Base-by-base conservation (phyloP, 2,888 invertebrate species). In the Chrysolina oricalcia region DNA sequence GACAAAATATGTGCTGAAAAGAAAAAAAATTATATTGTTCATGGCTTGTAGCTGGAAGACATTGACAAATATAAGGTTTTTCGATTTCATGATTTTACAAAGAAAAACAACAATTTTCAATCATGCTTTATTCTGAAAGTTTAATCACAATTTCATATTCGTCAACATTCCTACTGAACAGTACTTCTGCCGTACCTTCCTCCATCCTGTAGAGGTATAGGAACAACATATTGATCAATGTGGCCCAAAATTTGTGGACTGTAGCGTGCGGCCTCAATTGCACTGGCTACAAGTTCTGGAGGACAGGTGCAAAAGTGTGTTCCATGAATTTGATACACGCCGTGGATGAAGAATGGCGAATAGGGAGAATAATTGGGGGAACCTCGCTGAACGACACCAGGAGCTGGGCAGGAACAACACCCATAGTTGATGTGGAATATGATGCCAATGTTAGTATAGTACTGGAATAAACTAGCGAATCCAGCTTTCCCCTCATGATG, bases 321-420 rank as follows among this genome's bases (percentile, higher is more conserved):
- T 1, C 8, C 8, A 59, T 59, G 10, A 35, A 59, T 27, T 27
- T 15, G 27, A 35, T 27, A 9, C n/a, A 59, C 59, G 0, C 59
- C 23, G n/a, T 23, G 15, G n/a, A 27, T 53, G 53, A 53, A 53
- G 11, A 53, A 53, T 6, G 53, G 53, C 19, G 53, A 53, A 21
- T 53, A 5, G 10, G 53, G 23, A 21, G 53, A 53, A 11, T 53
- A 53, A 13, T 53, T 53, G 3, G 19, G 53, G 21, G 1, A 21
- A 21, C 13, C 53, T 21, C 21, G 53, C 19, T 13, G 21, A 13
- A 53, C 53, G 5, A 53, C 21, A 53, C 35, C 59, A 27, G n/a
- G n/a, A 17, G n/a, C 6, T 6, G 59, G 59, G n/a, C 59, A 59
- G 59, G n/a, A 27, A 35, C 59, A 59, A 17, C 59, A 59, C n/a